Evolutionary conservation across 2,888 invertebrate genomes (phyloP), one percentile per base, ranked within the genome.

Genomic region (Cantharis nigra): DNA sequence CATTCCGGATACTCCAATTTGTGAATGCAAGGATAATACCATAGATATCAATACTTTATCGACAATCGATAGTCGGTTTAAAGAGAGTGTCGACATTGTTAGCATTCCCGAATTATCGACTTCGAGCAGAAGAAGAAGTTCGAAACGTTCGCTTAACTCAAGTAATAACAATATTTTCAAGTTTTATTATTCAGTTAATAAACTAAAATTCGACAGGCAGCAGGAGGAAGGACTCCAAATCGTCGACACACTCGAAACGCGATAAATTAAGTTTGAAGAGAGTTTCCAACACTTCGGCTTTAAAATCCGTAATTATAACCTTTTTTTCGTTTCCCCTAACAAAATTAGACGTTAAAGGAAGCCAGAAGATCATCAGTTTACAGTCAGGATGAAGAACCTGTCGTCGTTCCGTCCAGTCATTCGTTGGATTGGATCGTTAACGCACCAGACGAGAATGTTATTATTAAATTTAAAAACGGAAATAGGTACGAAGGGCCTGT

Each of bases 401-500:
- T n/a, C 20, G 3, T 5, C 2, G 28, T 62, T 13, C 18, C 16
- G n/a, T 67, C 72, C 0, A 28, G 62, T 16, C 49, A 64, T 23
- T 71, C 62, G 5, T 64, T 77, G n/a, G 76, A 74, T n/a, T 78
- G 76, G 76, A 71, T 76, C 9, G 10, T 78, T 13, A 9, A 49
- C 13, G 16, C 28, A 7, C 69, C 75, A 7, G 73, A 77, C 30
- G 91, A 90, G 85, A 86, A 86, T 77, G 91, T 89, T 11, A 83
- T 89, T 71, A 90, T 92, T 71, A 86, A 79, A 76, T 92, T 92
- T 81, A 88, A 86, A 79, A 92, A 91, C 84, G 91, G 91, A 11
- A 92, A 92, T 83, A 72, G 86, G 2, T 92, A 92, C 81, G 90
- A 90, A 84, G 92, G 92, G 20, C 85, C 88, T 62, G 87, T 91